phyloP scores from a whole-genome alignment of 2,888 invertebrate genomes.

The Geotrupes spiniger region DNA sequence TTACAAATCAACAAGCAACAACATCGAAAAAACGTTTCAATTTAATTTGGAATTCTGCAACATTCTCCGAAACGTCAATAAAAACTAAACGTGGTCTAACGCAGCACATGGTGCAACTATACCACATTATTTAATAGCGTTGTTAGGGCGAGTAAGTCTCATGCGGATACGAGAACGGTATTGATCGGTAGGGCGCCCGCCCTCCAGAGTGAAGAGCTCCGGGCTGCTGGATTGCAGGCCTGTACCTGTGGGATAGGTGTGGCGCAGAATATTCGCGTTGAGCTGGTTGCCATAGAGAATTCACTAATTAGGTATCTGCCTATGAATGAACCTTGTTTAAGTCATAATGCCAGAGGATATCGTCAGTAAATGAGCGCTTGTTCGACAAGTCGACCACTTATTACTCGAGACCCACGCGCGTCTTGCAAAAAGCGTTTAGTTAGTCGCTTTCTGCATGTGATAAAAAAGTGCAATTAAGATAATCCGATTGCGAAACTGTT shows the following conservation, averaged over 20 bases:
- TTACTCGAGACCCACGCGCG: too few species aligned
- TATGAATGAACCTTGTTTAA: conserved; percentile 17
- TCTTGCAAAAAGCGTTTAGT: too few species aligned
- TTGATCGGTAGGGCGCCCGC: conserved; percentile 23
- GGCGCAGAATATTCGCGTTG: conserved; percentile 19
- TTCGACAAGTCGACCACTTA: neutral
- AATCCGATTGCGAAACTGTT: too few species aligned
- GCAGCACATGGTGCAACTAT: conserved; percentile 8
- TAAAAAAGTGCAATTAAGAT: too few species aligned
- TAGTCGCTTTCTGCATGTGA: too few species aligned
- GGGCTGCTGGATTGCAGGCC: conserved; percentile 25
- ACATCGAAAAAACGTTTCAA: too few species aligned
- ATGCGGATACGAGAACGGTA: conserved; percentile 23
- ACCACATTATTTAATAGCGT: conserved; percentile 23
- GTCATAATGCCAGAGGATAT: neutral
- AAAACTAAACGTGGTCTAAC: too few species aligned
- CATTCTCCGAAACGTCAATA: too few species aligned
- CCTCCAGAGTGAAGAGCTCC: conserved; percentile 25
- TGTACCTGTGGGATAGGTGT: conserved; percentile 26
- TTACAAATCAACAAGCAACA: too few species aligned
- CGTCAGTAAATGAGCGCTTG: neutral
- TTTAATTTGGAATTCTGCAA: too few species aligned
- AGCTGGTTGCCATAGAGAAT: conserved; percentile 22
- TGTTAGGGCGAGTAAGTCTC: conserved; percentile 23
- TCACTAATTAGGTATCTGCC: conserved; percentile 19